Evolutionary conservation across 1,140 invertebrate species (phyloP).

Genomic region (Drosophila burlai): DNA sequence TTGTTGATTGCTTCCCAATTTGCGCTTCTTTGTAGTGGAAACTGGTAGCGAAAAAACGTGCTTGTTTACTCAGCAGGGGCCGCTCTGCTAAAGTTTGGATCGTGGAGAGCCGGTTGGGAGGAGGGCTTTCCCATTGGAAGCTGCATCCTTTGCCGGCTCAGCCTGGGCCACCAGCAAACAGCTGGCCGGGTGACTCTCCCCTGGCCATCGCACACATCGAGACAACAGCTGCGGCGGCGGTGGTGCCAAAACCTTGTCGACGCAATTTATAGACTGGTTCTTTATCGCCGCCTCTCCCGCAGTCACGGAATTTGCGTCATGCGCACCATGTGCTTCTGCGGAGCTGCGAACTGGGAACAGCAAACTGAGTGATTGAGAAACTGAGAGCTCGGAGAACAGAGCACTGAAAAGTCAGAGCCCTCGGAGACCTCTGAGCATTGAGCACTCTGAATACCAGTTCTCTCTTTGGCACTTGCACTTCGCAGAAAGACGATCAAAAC

Average conservation of each 20-base stretch:
- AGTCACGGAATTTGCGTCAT: conserved; percentile 60
- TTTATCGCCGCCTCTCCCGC: conserved; percentile 29
- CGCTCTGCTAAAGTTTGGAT: conserved; percentile 25
- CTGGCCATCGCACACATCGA: conserved; percentile 3
- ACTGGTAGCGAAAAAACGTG: conserved; percentile 52
- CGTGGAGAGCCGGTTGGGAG: background rate
- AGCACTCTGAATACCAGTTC: background rate
- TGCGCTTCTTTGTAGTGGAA: conserved; percentile 26
- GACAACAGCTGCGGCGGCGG: conserved; percentile 6
- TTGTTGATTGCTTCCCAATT: conserved; percentile 28
- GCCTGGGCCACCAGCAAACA: conserved; percentile 11
- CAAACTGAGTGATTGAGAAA: background rate
- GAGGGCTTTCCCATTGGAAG: background rate
- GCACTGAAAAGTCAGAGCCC: background rate
- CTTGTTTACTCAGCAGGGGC: conserved; percentile 61
- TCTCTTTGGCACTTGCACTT: conserved; percentile 21
- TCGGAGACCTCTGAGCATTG: background rate
- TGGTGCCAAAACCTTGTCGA: conserved; percentile 19
- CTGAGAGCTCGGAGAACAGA: background rate
- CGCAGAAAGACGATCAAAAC: conserved; percentile 49
- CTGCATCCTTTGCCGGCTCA: conserved; percentile 8
- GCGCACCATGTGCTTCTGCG: conserved; percentile 83
- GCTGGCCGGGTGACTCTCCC: conserved; percentile 38
- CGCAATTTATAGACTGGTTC: conserved; percentile 56
- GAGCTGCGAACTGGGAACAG: background rate